Evolutionary conservation across 2,888 invertebrate species (phyloP).

Genomic region (Caenorhabditis doughertyi): DNA sequence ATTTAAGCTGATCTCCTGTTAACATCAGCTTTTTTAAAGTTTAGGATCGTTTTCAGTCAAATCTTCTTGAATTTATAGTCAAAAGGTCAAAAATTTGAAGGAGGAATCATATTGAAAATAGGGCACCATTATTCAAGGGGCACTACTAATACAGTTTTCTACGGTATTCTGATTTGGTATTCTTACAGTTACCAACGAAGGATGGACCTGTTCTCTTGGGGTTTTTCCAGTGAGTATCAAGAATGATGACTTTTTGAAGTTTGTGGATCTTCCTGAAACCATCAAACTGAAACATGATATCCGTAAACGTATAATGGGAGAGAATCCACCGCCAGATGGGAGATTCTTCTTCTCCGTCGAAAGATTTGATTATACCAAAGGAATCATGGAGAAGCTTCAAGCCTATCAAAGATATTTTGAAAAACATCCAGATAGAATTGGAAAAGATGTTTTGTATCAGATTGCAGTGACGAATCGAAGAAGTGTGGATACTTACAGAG

Average conservation of each 20-base stretch:
- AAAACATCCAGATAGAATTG: conserved; percentile 81
- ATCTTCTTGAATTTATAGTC: no score
- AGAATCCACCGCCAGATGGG: conserved; percentile 73
- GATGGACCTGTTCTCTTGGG: conserved; percentile 82
- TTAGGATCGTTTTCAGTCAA: no score
- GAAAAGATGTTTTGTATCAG: conserved; percentile 82
- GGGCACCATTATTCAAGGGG: no score
- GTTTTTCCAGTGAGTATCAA: conserved; percentile 83
- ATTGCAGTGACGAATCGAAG: conserved; percentile 82
- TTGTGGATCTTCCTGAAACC: conserved; percentile 77
- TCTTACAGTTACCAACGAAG: conserved; percentile 75
- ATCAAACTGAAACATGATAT: conserved; percentile 75
- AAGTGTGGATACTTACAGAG: conserved; percentile 82
- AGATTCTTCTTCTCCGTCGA: conserved; percentile 82
- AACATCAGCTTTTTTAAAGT: no score
- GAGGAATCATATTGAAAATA: no score
- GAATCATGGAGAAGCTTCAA: conserved; percentile 80
- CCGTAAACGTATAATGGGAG: conserved; percentile 76
- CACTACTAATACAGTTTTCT: no score
- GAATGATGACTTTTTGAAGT: conserved; percentile 82
- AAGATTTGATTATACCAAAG: conserved; percentile 83
- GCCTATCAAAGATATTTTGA: conserved; percentile 81
- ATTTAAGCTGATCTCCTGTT: no score
- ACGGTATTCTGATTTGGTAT: no score
- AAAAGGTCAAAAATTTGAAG: no score